A percentile compares a stretch with the other conserved stretches of the same genome.
These are phyloP conservation scores for Grus americana DNA, from an alignment of 2,113 vertebrate genomes.

Conservation along the genomic window DNA sequence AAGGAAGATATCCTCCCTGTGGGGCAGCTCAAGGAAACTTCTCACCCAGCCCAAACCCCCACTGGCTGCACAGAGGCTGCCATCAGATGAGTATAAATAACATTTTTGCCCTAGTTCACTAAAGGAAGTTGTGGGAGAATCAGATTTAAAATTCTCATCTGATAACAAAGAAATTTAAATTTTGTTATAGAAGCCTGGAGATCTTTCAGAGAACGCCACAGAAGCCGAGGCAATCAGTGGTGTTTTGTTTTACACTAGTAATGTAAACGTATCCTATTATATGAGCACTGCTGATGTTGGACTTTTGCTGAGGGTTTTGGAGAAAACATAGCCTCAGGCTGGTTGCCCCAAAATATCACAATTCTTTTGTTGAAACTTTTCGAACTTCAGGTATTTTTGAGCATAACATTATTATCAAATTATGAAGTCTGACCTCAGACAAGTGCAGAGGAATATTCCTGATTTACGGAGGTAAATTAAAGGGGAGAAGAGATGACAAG, in stretches of 20 bases:
- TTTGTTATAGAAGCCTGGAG: background rate
- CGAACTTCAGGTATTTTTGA: background rate
- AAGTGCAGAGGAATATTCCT: background rate
- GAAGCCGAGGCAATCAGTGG: background rate
- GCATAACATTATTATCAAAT: background rate
- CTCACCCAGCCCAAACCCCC: background rate
- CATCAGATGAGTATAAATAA: background rate
- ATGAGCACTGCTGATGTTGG: background rate
- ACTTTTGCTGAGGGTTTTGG: background rate
- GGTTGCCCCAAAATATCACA: background rate
- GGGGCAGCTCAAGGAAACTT: background rate
- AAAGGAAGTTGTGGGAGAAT: background rate
- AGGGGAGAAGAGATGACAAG: background rate
- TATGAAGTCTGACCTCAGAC: background rate
- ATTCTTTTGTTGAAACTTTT: background rate
- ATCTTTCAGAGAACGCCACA: background rate
- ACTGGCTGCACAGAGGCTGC: background rate
- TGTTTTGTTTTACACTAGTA: background rate
- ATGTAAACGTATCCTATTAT: background rate
- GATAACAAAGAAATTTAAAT: background rate
- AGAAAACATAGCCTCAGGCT: background rate
- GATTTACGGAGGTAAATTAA: background rate
- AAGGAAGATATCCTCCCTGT: accelerated
- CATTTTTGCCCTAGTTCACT: background rate
- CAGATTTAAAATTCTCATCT: background rate